Conservation (phyloP, 2,113 vertebrate species). For the Illadopsis cleaveri region DNA sequence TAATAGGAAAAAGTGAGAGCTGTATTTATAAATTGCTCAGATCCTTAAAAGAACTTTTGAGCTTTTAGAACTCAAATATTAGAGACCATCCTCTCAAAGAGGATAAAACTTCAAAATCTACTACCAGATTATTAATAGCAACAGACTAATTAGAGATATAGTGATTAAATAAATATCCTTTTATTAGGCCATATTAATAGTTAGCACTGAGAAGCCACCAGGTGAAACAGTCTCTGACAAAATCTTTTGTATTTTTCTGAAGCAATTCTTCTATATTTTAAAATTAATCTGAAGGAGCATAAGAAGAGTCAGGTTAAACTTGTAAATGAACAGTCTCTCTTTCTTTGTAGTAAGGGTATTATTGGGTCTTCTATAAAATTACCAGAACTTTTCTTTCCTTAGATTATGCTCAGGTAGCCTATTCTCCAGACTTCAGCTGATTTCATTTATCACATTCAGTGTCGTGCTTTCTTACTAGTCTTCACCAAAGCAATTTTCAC, state of each 20-base stretch:
- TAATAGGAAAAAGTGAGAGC: not conserved
- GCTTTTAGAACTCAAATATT: not conserved
- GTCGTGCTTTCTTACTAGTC: not conserved
- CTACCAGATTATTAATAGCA: not conserved
- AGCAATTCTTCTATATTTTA: not conserved
- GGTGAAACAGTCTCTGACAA: not conserved
- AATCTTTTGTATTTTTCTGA: not conserved
- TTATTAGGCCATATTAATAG: not conserved
- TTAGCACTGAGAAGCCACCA: not conserved
- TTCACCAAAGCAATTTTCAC: not conserved
- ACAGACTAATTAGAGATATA: not conserved
- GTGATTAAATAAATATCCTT: not conserved
- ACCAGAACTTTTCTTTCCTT: not conserved
- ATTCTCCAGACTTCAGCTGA: not conserved
- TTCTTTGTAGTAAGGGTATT: not conserved
- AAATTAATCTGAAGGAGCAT: not conserved
- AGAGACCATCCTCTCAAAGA: not conserved
- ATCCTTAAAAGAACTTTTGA: conserved; percentile 4
- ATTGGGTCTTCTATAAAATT: not conserved
- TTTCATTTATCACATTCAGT: not conserved
- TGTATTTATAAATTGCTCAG: not conserved
- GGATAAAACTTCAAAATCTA: not conserved
- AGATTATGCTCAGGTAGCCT: not conserved
- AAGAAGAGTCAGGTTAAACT: not conserved
- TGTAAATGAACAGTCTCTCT: not conserved